phyloP scores from a whole-genome alignment of 1,140 invertebrate species.

The Cepaea nemoralis region DNA sequence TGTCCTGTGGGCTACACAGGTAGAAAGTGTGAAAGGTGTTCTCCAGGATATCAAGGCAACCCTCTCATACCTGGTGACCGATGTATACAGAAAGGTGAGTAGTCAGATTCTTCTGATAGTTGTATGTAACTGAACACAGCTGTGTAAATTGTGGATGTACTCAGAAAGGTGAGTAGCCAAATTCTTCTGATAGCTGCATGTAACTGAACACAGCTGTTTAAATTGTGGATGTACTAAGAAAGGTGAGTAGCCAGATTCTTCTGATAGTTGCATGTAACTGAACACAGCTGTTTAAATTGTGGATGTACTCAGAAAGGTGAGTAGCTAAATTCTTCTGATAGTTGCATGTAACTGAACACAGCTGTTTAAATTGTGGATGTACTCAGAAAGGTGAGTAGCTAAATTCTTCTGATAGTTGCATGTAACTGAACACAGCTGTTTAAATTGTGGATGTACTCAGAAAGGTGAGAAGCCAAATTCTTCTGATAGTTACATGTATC shows the following conservation, averaged over 20 bases:
- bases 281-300: too few species aligned
- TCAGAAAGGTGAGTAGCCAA: background rate
- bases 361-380: too few species aligned
- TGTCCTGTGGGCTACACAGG: conserved; percentile 89
- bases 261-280: background rate
- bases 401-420: too few species aligned
- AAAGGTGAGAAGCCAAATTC: too few species aligned
- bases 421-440: too few species aligned
- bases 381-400: too few species aligned
- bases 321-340: background rate
- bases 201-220: too few species aligned
- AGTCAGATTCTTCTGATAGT: background rate
- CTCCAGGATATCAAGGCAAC: conserved; percentile 55
- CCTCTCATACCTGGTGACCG: conserved; percentile 51
- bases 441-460: too few species aligned
- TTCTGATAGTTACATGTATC: too few species aligned
- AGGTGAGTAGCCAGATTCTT: background rate
- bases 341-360: too few species aligned
- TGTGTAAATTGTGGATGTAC: too few species aligned
- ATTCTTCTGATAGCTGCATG: background rate
- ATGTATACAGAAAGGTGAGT: conserved; percentile 37
- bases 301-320: conserved; percentile 38
- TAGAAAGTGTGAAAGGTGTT: conserved; percentile 77
- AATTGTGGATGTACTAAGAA: conserved; percentile 45
- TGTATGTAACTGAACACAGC: too few species aligned